phyloP scores from a whole-genome alignment of 2,797 vertebrate species.

The Acanthurus tractus region DNA sequence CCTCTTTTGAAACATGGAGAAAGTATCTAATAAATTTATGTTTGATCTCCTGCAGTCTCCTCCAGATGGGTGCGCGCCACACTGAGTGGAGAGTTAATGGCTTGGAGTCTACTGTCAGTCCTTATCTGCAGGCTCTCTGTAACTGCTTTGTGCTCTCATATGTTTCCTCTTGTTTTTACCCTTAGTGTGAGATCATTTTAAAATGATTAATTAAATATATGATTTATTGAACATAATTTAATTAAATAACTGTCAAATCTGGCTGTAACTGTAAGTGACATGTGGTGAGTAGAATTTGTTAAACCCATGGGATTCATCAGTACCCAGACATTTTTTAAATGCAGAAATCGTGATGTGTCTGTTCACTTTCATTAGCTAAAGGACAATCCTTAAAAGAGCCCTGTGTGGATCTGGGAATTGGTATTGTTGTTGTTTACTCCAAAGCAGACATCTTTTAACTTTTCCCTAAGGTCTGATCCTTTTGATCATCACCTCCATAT shows the following conservation, averaged over 20 bases:
- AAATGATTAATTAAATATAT: conserved; percentile 20
- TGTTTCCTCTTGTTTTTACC: neutral
- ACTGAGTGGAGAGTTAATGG: conserved; percentile 64
- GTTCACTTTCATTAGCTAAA: conserved; percentile 45
- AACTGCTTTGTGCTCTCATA: conserved; percentile 33
- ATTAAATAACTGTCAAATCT: conserved; percentile 1
- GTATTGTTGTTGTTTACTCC: conserved; percentile 72
- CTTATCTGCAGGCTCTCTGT: conserved; percentile 40
- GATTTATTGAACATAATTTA: neutral
- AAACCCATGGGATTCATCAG: neutral
- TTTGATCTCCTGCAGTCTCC: conserved; percentile 60
- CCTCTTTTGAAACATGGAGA: conserved; percentile 50
- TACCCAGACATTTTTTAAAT: neutral
- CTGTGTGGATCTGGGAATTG: conserved; percentile 52
- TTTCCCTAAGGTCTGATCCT: conserved; percentile 66
- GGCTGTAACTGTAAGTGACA: no score
- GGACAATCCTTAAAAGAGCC: conserved; percentile 55
- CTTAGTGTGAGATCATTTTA: conserved; percentile 17
- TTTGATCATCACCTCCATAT: conserved; percentile 81
- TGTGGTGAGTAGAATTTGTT: no score
- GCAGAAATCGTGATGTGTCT: conserved; percentile 20
- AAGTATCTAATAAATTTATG: conserved; percentile 55
- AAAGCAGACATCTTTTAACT: conserved; percentile 74
- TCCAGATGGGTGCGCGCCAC: conserved; percentile 70
- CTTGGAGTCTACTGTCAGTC: conserved; percentile 56